These are phyloP conservation scores for Thamnophis sirtalis DNA, from an alignment of 2,113 vertebrate species.

Conservation along the genomic window DNA sequence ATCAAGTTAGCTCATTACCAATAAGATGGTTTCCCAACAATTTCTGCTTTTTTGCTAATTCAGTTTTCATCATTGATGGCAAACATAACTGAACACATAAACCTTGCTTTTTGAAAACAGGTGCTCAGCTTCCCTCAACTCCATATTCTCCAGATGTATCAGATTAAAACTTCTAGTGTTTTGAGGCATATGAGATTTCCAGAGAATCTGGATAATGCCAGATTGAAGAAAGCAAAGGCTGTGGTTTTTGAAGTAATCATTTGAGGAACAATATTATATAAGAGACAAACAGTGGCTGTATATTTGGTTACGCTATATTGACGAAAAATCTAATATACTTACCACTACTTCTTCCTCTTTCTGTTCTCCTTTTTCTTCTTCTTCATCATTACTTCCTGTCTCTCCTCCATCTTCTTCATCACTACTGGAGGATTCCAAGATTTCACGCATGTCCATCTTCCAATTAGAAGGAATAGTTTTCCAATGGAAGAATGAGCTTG, in stretches of 20 bases:
- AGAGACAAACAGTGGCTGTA: neutral
- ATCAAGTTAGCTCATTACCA: neutral
- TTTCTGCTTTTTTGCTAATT: neutral
- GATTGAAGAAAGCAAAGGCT: neutral
- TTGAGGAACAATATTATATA: neutral
- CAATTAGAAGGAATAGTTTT: conserved; percentile 81
- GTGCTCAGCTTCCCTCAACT: too few relatives aligned
- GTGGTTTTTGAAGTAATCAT: neutral
- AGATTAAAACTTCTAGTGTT: neutral
- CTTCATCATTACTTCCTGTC: conserved; percentile 78
- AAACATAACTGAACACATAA: too few relatives aligned
- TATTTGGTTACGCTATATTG: neutral
- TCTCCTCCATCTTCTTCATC: conserved; percentile 83
- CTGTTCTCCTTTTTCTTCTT: conserved; percentile 71
- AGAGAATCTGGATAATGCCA: neutral
- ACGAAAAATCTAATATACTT: conserved; percentile 27
- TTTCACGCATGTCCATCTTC: conserved; percentile 98
- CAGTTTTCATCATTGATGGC: neutral
- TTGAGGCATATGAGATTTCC: neutral
- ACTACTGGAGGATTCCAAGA: conserved; percentile 93
- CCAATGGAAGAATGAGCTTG: conserved; percentile 74
- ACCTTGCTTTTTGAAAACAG: neutral
- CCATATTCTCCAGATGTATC: neutral
- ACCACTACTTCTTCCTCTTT: conserved; percentile 75
- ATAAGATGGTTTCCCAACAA: neutral